Conservation (phyloP, 2,113 vertebrate species). For the Thamnaconus septentrionalis region DNA sequence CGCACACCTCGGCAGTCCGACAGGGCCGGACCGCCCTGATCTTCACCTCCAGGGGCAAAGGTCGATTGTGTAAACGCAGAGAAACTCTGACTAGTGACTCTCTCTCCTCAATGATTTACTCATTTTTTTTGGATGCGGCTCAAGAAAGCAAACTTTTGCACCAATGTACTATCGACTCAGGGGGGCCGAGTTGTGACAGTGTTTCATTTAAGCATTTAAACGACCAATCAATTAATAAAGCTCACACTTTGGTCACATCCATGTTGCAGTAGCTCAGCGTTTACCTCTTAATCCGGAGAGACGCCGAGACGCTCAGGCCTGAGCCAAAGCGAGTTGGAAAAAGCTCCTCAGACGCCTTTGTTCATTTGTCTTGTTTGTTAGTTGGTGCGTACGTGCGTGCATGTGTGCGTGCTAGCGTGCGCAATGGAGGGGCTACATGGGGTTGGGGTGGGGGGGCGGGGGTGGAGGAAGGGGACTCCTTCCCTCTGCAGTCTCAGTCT, state of each 20-base stretch:
- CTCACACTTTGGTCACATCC: slow-evolving; percentile 11
- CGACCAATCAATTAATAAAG: slow-evolving; percentile 38
- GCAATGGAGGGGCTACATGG: slow-evolving; percentile 20
- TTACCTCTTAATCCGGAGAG: slow-evolving; percentile 37
- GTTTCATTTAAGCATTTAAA: slow-evolving; percentile 40
- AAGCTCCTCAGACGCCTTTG: too few species aligned
- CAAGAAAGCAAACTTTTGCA: slow-evolving; percentile 26
- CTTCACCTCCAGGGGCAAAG: slow-evolving; percentile 48
- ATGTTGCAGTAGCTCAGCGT: slow-evolving; percentile 25
- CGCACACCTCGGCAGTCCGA: slow-evolving; percentile 47
- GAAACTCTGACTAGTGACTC: slow-evolving; percentile 5
- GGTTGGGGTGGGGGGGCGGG: slow-evolving; percentile 19
- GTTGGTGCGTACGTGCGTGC: too few species aligned
- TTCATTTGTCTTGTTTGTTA: neutral
- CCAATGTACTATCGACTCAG: slow-evolving; percentile 10
- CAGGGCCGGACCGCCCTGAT: slow-evolving; percentile 53
- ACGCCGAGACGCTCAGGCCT: neutral
- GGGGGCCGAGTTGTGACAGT: slow-evolving; percentile 1
- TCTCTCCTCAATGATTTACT: too few species aligned
- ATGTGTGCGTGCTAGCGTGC: too few species aligned
- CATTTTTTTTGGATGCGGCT: slow-evolving; percentile 4
- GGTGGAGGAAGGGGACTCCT: slow-evolving; percentile 57
- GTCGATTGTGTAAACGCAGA: slow-evolving; percentile 38
- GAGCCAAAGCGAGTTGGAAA: too few species aligned
- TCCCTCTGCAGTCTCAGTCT: slow-evolving; percentile 65